A percentile compares a stretch with the other conserved stretches of the same genome.
Evolutionary conservation across 2,797 vertebrate species (phyloP).

Genomic region (Lutjanus argentimaculatus): DNA sequence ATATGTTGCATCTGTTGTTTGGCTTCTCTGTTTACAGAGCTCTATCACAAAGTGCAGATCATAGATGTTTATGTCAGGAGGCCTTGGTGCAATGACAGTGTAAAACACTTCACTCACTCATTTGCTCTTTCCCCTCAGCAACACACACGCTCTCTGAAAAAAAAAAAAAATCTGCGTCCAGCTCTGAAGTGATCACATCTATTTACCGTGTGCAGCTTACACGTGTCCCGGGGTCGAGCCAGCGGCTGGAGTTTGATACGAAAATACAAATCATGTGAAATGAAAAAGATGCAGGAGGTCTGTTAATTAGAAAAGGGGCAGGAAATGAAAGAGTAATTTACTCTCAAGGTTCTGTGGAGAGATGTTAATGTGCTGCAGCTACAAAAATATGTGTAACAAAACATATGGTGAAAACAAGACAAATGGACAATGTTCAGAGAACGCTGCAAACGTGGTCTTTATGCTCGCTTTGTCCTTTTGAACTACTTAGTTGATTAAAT

Average conservation of each 20-base stretch:
- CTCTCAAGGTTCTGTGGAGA: conserved; percentile 41
- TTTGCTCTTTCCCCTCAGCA: conserved; percentile 29
- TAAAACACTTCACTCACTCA: conserved; percentile 63
- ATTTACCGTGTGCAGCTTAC: conserved; percentile 40
- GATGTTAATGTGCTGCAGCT: conserved; percentile 51
- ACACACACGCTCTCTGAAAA: conserved; percentile 7
- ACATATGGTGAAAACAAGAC: conserved; percentile 1
- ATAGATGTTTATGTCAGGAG: conserved; percentile 75
- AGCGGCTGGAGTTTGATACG: conserved; percentile 15
- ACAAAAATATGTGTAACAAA: conserved; percentile 31
- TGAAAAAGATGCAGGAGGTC: conserved; percentile 36
- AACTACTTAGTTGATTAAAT: not conserved
- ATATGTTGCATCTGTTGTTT: conserved; percentile 78
- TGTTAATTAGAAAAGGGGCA: conserved; percentile 31
- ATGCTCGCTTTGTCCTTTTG: not conserved
- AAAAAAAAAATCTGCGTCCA: not conserved
- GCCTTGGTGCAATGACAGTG: conserved; percentile 63
- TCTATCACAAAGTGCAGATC: conserved; percentile 70
- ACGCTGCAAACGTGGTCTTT: not conserved
- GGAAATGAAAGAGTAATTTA: conserved; percentile 36
- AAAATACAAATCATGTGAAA: conserved; percentile 30
- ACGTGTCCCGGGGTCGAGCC: conserved; percentile 19
- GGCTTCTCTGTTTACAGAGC: conserved; percentile 71
- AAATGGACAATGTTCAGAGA: not conserved
- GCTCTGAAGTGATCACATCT: conserved; percentile 13